phyloP scores from a whole-genome alignment of 2,113 vertebrate genomes.

The Sapayoa aenigma region DNA sequence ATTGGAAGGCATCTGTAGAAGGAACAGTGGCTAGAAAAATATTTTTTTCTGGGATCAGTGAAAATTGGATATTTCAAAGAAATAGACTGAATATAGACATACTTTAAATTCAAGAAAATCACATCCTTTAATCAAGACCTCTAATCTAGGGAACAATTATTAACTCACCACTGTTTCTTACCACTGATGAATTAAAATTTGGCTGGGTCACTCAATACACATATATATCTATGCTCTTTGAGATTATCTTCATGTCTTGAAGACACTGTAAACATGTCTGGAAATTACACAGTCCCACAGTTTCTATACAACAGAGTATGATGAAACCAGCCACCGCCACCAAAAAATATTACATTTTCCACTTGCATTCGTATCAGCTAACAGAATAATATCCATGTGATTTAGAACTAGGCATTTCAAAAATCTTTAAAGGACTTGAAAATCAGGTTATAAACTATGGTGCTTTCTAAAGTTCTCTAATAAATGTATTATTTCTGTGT shows the following conservation, averaged over 20 bases:
- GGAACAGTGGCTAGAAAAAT: neutral
- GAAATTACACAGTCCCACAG: constrained; percentile 38
- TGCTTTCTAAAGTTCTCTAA: neutral
- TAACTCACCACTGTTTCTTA: neutral
- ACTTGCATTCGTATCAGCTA: constrained; percentile 47
- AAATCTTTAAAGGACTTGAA: constrained; percentile 17
- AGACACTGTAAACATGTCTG: constrained; percentile 25
- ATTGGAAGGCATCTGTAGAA: neutral
- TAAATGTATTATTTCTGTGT: neutral
- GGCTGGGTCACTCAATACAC: neutral
- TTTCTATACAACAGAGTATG: constrained; percentile 32
- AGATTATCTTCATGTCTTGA: constrained; percentile 37
- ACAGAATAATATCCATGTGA: constrained; percentile 44
- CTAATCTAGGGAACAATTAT: neutral
- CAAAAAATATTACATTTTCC: constrained; percentile 65
- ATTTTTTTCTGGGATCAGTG: neutral
- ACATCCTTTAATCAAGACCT: neutral
- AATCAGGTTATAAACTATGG: neutral
- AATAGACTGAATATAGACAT: neutral
- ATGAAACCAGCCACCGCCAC: constrained; percentile 58
- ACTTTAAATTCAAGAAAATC: neutral
- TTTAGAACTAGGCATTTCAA: constrained; percentile 38
- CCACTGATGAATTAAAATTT: constrained; percentile 14
- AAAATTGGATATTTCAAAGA: neutral
- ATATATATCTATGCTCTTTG: neutral